phyloP scores from a whole-genome alignment of 1,140 invertebrate species.

The Drosophila lowei region DNA sequence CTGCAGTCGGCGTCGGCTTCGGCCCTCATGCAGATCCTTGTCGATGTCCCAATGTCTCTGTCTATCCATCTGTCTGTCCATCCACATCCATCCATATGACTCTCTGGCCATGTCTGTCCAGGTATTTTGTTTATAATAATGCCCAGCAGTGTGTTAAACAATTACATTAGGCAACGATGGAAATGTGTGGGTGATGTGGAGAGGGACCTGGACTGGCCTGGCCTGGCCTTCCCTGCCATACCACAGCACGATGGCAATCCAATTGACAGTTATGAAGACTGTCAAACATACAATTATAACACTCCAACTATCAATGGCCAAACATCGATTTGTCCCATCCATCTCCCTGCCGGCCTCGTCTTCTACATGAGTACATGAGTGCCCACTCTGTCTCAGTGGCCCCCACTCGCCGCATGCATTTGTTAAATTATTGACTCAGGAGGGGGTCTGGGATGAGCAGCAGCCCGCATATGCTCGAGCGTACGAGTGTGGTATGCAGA shows the following conservation, averaged over 20 bases:
- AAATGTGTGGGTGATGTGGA: not conserved
- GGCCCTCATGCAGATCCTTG: not conserved
- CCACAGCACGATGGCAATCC: constrained; percentile 61
- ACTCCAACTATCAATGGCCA: constrained; percentile 60
- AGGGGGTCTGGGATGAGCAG: not conserved
- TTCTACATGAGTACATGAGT: no score
- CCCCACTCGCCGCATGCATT: constrained; percentile 16
- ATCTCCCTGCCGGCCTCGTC: no score
- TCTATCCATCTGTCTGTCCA: not conserved
- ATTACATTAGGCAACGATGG: constrained; percentile 60
- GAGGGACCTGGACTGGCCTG: no score
- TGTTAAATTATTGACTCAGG: constrained; percentile 51
- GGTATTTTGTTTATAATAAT: constrained; percentile 75
- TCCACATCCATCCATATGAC: no score
- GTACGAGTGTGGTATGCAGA: no score
- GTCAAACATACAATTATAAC: constrained; percentile 80
- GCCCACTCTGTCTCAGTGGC: not conserved
- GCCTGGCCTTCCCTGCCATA: constrained; percentile 9
- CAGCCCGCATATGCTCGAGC: constrained; percentile 26
- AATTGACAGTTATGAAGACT: constrained; percentile 82
- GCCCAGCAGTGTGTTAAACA: constrained; percentile 75
- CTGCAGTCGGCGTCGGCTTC: constrained; percentile 9
- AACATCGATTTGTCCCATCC: constrained; percentile 56
- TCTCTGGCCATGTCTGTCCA: not conserved
- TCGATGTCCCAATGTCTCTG: constrained; percentile 8